Percentiles rank a stretch among this genome's conserved stretches.
Evolutionary conservation across 2,797 vertebrate genomes (phyloP).

Genomic region (Brachymystax lenok): DNA sequence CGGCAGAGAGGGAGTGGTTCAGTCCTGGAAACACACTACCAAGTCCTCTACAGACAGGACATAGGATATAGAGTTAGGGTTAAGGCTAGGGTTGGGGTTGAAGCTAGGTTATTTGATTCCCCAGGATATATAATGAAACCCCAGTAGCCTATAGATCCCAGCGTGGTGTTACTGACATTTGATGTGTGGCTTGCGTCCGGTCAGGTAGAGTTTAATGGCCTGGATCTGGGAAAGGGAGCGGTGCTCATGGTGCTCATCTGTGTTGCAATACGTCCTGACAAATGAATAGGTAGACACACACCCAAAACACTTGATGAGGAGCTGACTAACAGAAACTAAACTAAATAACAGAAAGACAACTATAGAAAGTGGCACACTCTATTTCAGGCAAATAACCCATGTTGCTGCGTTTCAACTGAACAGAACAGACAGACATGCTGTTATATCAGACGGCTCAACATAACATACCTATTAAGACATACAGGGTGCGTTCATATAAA

Average conservation of each 20-base stretch:
- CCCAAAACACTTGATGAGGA: not conserved
- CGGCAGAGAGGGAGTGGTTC: slow-evolving; percentile 19
- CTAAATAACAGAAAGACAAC: not conserved
- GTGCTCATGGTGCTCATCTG: slow-evolving; percentile 91
- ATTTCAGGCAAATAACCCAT: not conserved
- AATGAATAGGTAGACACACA: slow-evolving; percentile 23
- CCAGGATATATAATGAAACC: not conserved
- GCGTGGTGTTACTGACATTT: slow-evolving; percentile 82
- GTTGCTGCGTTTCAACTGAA: not conserved
- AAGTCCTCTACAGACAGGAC: slow-evolving; percentile 1
- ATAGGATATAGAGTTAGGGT: not conserved
- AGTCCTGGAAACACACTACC: slow-evolving; percentile 27
- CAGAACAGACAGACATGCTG: slow-evolving; percentile 41
- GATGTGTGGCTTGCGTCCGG: slow-evolving; percentile 87
- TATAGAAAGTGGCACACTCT: not conserved
- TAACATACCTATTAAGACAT: slow-evolving; percentile 1
- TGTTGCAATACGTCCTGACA: slow-evolving; percentile 96
- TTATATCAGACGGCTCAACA: slow-evolving; percentile 52
- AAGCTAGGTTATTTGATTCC: not conserved
- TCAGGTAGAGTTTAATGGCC: slow-evolving; percentile 95
- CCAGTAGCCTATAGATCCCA: not conserved
- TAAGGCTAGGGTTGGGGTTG: too few species aligned
- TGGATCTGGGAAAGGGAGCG: slow-evolving; percentile 92
- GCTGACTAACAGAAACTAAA: not conserved
- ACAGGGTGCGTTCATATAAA: too few species aligned